A percentile compares a stretch with the other conserved stretches of the same genome.
Conservation (phyloP, 2,113 vertebrate species). For the Daphoenositta chrysoptera region DNA sequence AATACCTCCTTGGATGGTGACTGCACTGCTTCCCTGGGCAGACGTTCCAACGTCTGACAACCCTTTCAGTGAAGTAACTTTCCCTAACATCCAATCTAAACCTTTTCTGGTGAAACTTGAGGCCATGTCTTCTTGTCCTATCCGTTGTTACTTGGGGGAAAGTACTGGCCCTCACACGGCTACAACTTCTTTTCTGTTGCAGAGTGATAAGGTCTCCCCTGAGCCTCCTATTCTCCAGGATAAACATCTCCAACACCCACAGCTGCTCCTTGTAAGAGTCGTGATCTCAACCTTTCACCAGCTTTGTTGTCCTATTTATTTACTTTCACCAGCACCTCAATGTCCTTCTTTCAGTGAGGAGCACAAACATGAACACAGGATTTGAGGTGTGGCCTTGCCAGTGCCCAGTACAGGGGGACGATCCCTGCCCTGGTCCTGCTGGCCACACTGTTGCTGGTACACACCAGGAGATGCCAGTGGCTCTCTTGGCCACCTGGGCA, state of each 20-base stretch:
- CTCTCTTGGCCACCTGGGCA: background rate
- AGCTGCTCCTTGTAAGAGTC: background rate
- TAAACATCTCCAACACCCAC: background rate
- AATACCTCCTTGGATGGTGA: background rate
- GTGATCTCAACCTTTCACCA: background rate
- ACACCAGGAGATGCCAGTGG: background rate
- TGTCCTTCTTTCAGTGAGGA: background rate
- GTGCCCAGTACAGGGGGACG: fast-evolving
- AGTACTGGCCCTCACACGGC: background rate
- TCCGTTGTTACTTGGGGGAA: background rate
- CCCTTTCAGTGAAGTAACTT: background rate
- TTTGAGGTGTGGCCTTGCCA: background rate
- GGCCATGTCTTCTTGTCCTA: background rate
- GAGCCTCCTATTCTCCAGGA: background rate
- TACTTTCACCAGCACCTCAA: background rate
- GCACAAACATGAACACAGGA: background rate
- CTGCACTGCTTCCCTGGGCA: fast-evolving
- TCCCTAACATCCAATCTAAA: background rate
- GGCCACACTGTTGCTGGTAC: background rate
- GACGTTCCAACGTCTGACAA: background rate
- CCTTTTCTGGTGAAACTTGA: background rate
- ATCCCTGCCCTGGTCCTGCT: background rate
- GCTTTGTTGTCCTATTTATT: background rate
- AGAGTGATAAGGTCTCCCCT: background rate
- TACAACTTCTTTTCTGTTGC: background rate